Base-by-base conservation (phyloP, 2,797 vertebrate genomes). In the Philypnodon macrostomus region DNA sequence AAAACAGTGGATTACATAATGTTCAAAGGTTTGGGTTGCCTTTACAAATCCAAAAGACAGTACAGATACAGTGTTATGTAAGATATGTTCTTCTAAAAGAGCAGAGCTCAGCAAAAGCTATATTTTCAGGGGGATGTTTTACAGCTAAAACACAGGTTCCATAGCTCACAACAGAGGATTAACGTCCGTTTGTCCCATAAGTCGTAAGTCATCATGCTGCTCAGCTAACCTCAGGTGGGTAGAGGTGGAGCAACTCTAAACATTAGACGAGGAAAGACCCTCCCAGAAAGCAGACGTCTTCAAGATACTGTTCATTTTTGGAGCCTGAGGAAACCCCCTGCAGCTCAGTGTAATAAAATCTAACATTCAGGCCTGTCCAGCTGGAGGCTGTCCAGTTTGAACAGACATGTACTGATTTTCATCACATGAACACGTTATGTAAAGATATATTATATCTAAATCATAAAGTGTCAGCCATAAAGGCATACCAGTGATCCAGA, bases 241-340 rank as follows among this genome's bases (percentile, higher is more conserved):
- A 40, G 40, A 3, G 47, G 51, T 0, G 6, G 34, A 49, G 34
- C 29, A 48, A 47, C 55, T 48, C 26, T 23, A 41, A 67, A 67
- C 23, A 31, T 9, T 24, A 23, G 27, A 47, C 50, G 26, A 45
- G 32, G 47, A 15, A 50, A 63, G 47, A 21, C 27, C 60, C 47
- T 73, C 48, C 60, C 52, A n/a, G 16, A 57, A 37, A 62, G 31
- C 15, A 21, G 8, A 51, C 57, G 37, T 58, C 30, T 47, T 27
- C 19, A n/a, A 44, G 23, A 67, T 54, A 51, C 21, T 55, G 39
- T 45, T 12, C 34, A 46, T 71, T 63, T 65, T 66, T 71, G 41
- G 42, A 41, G 24, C 33, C 48, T 67, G 26, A 51, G 21, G 12
- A 0, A 42, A 35, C 17, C 19, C 42, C 44, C 23, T 2, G 34